These are phyloP conservation scores for Porites rus DNA, from an alignment of 92 coral and sea anemone species.

Conservation along the genomic window DNA sequence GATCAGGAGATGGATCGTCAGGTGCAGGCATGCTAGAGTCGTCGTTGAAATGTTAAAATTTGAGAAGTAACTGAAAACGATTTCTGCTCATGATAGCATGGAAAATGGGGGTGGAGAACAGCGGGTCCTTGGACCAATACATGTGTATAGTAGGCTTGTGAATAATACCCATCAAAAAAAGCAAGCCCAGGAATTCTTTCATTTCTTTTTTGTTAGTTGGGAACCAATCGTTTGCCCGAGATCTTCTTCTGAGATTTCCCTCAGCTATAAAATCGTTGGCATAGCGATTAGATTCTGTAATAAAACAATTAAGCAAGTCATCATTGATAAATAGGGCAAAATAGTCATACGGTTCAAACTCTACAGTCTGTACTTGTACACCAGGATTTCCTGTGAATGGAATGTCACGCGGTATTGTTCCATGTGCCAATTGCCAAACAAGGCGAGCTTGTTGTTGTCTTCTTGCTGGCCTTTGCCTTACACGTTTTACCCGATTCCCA, in stretches of 20 bases:
- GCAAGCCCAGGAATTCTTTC: constrained; percentile 45
- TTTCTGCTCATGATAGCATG: constrained; percentile 43
- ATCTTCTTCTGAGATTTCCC: neutral
- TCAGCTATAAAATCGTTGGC: no score
- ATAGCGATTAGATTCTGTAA: no score
- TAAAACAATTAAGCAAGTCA: no score
- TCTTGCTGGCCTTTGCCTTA: no score
- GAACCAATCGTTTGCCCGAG: neutral
- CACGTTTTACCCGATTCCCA: no score
- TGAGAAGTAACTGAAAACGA: constrained; percentile 37
- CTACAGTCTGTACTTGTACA: neutral
- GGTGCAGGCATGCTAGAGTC: constrained; percentile 23
- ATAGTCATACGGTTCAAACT: neutral
- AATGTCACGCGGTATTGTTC: neutral
- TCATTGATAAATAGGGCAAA: no score
- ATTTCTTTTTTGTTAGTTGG: constrained; percentile 19
- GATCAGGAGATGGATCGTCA: constrained; percentile 41
- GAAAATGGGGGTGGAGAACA: constrained; percentile 23
- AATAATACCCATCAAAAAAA: constrained; percentile 41
- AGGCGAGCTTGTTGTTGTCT: no score
- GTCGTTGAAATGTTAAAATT: constrained; percentile 46
- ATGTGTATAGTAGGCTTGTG: constrained; percentile 35
- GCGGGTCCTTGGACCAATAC: constrained; percentile 44
- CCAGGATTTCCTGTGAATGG: neutral
- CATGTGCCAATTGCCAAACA: no score